Conservation (phyloP, 1,140 invertebrate species). For the Solen grandis region DNA sequence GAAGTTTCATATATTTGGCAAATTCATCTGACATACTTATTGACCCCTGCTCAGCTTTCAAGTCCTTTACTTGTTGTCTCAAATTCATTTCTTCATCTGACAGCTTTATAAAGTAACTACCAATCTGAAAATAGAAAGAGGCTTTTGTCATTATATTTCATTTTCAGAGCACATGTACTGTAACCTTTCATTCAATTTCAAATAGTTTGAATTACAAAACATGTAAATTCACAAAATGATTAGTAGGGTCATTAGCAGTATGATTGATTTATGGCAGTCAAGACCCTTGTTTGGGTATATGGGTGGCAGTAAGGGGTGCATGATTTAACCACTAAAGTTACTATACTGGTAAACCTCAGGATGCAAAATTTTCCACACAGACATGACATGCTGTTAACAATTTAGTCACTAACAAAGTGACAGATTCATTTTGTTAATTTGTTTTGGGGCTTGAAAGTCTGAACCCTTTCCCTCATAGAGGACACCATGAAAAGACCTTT, state of each 20-base stretch:
- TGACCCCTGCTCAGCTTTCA: constrained; percentile 66
- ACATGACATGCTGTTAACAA: too few relatives aligned
- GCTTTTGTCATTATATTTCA: not conserved
- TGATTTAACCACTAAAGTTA: too few relatives aligned
- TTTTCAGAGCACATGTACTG: not conserved
- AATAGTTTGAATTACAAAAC: not conserved
- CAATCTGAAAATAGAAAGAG: constrained; percentile 60
- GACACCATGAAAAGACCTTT: too few relatives aligned
- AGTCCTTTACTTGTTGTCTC: constrained; percentile 61
- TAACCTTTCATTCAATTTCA: not conserved
- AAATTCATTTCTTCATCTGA: constrained; percentile 67
- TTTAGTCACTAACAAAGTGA: too few relatives aligned
- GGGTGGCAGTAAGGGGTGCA: too few relatives aligned
- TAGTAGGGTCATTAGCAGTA: not conserved
- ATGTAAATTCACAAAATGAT: not conserved
- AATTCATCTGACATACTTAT: constrained; percentile 72
- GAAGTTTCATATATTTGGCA: constrained; percentile 69
- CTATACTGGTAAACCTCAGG: too few relatives aligned
- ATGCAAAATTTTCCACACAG: too few relatives aligned
- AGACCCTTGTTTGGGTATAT: not conserved
- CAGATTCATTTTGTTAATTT: too few relatives aligned
- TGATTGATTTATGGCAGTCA: not conserved
- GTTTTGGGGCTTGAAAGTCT: too few relatives aligned
- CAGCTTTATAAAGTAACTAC: constrained; percentile 57
- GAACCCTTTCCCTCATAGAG: too few relatives aligned